Base-by-base conservation (phyloP, 2,797 vertebrate species). In the Yasuhikotakia modesta region DNA sequence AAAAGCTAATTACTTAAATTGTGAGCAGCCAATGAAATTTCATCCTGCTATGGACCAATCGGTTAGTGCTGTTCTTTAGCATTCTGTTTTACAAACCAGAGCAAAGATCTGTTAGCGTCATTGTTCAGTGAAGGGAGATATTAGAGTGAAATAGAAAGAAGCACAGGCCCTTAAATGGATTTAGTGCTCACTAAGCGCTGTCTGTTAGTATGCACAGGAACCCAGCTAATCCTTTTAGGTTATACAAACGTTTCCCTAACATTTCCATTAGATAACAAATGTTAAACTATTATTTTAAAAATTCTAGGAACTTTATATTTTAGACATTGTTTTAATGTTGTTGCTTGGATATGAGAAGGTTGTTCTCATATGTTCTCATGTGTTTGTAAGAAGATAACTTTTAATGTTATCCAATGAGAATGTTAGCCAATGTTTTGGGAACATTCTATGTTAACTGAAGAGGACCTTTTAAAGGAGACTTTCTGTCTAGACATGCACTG, bases 91-190 rank as follows among this genome's bases (percentile, higher is more conserved):
- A 24, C 24, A 35, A 13, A 17, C 35, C 39, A 45, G 7, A 30
- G 30, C 6, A 16, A 46, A 58, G 61, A 67, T 81, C 32, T 43
- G 57, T 67, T 69, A 69, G 71, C 64, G 80, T 43, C 21, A 17
- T 74, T 55, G 13, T 73, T 58, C 66, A 32, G 52, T 82, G 67
- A 73, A 48, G 71, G 55, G 48, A 69, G 45, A 66, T 78, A 60
- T 78, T 81, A 73, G 48, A 5, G 0, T 76, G 12, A 24, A 58
- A 57, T 21, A 67, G n/a, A 76, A 66, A 55, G 12, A 30, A 19
- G 2, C 52, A 32, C 17, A 45, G 32, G 39, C n/a, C 65, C 55
- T 76, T 22, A 67, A 43, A 43, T 58, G 53, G 43, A 76, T 76
- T 78, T 39, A 66, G n/a, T n/a, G 48, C 57, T 78, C 8, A 2